These are phyloP conservation scores for Lepisosteus osseus DNA, from an alignment of 2,113 vertebrate genomes.

Conservation along the genomic window DNA sequence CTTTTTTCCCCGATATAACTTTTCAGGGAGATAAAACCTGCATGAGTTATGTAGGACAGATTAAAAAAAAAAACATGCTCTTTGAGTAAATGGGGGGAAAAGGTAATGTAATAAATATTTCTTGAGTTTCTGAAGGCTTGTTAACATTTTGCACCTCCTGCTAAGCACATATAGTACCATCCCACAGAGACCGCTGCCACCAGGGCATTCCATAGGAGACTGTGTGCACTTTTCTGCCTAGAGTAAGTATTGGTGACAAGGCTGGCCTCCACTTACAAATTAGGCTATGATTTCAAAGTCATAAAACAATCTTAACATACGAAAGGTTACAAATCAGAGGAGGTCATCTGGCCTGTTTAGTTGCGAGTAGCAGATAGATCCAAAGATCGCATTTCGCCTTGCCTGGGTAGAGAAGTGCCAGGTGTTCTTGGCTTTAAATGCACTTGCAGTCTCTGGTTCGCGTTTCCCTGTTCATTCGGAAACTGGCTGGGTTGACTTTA, in stretches of 20 bases:
- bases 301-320: slow-evolving; percentile 9
- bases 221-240: background rate
- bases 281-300: slow-evolving; percentile 4
- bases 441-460: too few species aligned
- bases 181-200: too few species aligned
- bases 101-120: background rate
- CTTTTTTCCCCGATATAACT: background rate
- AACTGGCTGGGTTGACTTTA: too few species aligned
- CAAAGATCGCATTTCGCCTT: too few species aligned
- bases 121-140: background rate
- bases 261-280: slow-evolving; percentile 6
- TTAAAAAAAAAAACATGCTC: background rate
- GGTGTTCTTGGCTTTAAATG: too few species aligned
- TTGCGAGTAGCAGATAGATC: too few species aligned
- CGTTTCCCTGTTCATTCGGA: too few species aligned
- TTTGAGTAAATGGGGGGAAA: background rate
- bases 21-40: background rate
- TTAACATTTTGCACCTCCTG: background rate
- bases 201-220: background rate
- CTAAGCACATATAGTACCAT: background rate
- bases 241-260: slow-evolving; percentile 9
- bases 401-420: too few species aligned
- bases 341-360: too few species aligned
- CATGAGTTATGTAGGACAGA: background rate
- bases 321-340: background rate